Base-by-base conservation (phyloP, 2,113 vertebrate genomes). In the Tragelaphus scriptus region DNA sequence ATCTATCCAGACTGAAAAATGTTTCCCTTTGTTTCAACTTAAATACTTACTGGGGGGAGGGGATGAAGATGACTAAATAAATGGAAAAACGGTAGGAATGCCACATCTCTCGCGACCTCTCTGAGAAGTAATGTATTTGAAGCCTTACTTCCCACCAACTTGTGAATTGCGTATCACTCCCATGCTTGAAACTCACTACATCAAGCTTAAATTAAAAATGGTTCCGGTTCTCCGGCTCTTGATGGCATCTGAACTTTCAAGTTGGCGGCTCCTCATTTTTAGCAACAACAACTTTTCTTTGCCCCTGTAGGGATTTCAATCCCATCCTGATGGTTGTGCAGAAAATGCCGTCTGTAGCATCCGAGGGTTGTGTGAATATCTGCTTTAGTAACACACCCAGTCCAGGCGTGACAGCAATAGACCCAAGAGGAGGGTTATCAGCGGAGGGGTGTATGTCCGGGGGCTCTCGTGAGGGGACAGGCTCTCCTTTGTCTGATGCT, bases 1-100 rank as follows among this genome's bases (percentile, higher is more conserved):
- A 98, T 98, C 88, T 95, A 91, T 81, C n/a, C 49, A 94, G 96
- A 53, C 47, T 94, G 97, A 95, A 98, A 97, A n/a, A 32, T 92
- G 98, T 97, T 97, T 96, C 63, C 95, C 91, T 90, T 90, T 92
- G 36, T 58, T 97, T 92, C 89, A 97, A 82, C 47, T 93, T 49
- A 86, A 55, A 95, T 4, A 7, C 79, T 56, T 97, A 23, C 23
- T 15, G 47, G 25, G 47, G 68, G n/a, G 19, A 10, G n/a, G 5
- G 32, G 19, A 71, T 71, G 68, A 36, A 71, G n/a, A 2, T 23
- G 94, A 84, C 84, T 92, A 55, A 88, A 58, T 96, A 79, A 53
- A 32, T 95, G 79, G 89, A 93, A 90, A 9, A 0, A 65, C 49
- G 90, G 58, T 80, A 8, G 88, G 79, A 77, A 26, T 28, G 82